Base-by-base conservation (phyloP, 2,113 vertebrate genomes). In the Tragelaphus buxtoni region DNA sequence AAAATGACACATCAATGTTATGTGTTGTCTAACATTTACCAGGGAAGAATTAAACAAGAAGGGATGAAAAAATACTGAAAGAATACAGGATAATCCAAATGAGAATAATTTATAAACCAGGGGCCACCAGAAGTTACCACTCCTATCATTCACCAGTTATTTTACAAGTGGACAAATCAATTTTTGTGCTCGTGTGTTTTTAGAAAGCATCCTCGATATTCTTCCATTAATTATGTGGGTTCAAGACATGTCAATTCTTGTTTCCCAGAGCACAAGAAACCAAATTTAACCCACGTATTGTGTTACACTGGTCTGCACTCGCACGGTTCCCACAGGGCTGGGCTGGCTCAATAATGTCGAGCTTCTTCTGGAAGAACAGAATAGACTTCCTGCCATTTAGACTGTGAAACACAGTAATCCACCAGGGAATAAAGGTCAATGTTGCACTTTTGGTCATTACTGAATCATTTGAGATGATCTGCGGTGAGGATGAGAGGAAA, bases 381-480 rank as follows among this genome's bases (percentile, higher is more conserved):
- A 99, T 93, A 96, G 98, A 98, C 98, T 98, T 98, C 98, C 98
- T 99, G 98, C 93, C 98, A 98, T 98, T 99, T 98, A 98, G 97
- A 98, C 97, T 93, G 97, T 98, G 98, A 98, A 99, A 98, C 98
- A 98, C 94, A 98, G 98, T 98, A 99, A 99, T 97, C 98, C 98
- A 97, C 98, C 51, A 93, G 97, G 97, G 98, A 98, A 97, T 97
- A 98, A 98, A 99, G 98, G 98, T 98, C 98, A 99, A 18, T 98
- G 97, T 98, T 98, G 98, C 98, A 98, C 98, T 99, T 98, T 98
- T 97, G 98, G 98, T 98, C 98, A 99, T 99, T 99, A 99, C 97
- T 96, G 97, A 99, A 99, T 98, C 98, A 99, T 98, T 98, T 98
- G 97, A 98, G 97, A 99, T 98, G 98, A 98, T 99, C 98, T 98